Percentiles rank a stretch among this genome's conserved stretches.
phyloP scores from a whole-genome alignment of 2,888 invertebrate genomes.

The Hanleya hanleyi region DNA sequence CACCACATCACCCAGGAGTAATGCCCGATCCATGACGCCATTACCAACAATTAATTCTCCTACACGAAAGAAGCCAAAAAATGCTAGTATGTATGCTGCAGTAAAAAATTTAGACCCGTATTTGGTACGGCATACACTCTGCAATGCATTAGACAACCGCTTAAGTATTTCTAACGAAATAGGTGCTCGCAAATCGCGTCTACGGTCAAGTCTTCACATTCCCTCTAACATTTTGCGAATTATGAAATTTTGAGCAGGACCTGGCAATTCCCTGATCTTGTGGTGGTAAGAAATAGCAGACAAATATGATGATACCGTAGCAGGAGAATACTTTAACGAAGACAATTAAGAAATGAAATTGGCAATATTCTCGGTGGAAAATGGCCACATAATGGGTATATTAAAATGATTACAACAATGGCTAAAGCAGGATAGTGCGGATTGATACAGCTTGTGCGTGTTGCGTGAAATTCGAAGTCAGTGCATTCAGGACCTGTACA shows the following conservation, averaged over 20 bases:
- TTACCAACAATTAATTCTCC: conserved; percentile 19
- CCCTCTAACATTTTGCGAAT: background rate
- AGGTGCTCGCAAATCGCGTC: background rate
- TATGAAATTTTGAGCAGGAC: background rate
- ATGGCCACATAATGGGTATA: background rate
- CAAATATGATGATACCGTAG: too few relatives aligned
- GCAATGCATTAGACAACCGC: background rate
- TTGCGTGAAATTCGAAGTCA: background rate
- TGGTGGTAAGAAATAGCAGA: too few relatives aligned
- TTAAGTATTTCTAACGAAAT: background rate
- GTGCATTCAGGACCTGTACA: background rate
- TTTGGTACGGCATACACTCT: background rate
- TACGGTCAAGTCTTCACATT: background rate
- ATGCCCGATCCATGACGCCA: too few relatives aligned
- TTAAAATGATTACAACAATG: background rate
- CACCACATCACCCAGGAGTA: too few relatives aligned
- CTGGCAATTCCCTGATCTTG: too few relatives aligned
- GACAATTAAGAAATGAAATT: too few relatives aligned
- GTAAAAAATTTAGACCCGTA: conserved; percentile 3
- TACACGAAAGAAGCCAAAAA: conserved; percentile 16
- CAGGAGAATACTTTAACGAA: too few relatives aligned
- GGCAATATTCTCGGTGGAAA: too few relatives aligned
- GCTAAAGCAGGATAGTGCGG: background rate
- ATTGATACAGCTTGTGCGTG: background rate
- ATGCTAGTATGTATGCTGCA: conserved; percentile 8